A percentile compares a stretch with the other conserved stretches of the same genome.
phyloP scores from a whole-genome alignment of 2,113 vertebrate genomes.

The Trematomus loennbergii region DNA sequence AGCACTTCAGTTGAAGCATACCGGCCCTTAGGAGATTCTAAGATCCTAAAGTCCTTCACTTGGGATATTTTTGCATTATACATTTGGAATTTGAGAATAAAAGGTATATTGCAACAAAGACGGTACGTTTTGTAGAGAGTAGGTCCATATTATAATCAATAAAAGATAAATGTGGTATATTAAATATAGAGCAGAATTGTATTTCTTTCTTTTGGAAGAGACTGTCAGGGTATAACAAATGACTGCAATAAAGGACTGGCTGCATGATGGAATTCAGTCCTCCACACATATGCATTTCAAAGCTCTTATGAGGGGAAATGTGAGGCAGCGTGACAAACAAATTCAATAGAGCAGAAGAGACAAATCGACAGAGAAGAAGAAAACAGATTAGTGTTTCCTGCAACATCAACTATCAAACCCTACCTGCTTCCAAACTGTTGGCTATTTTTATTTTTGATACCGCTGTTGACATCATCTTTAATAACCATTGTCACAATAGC shows the following conservation, averaged over 20 bases:
- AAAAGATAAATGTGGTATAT: background rate
- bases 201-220: slow-evolving; percentile 1
- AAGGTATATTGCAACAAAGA: background rate
- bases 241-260: slow-evolving; percentile 45
- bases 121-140: background rate
- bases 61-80: background rate
- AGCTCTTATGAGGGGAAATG: slow-evolving; percentile 19
- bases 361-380: slow-evolving; percentile 13
- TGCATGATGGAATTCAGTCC: slow-evolving; percentile 36
- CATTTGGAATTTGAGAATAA: background rate
- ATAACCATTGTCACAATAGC: background rate
- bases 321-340: slow-evolving; percentile 23
- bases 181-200: background rate
- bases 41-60: background rate
- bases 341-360: slow-evolving; percentile 30
- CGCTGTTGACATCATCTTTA: background rate
- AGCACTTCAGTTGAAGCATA: background rate
- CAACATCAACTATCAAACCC: slow-evolving; percentile 3
- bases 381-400: slow-evolving; percentile 3
- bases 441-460: background rate
- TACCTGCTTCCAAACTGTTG: background rate
- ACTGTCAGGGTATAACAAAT: slow-evolving; percentile 46
- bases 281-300: slow-evolving; percentile 40
- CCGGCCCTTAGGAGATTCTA: background rate
- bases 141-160: background rate